Evolutionary conservation across 2,888 invertebrate genomes (phyloP).

Genomic region (Lepeophtheirus nordmannii): DNA sequence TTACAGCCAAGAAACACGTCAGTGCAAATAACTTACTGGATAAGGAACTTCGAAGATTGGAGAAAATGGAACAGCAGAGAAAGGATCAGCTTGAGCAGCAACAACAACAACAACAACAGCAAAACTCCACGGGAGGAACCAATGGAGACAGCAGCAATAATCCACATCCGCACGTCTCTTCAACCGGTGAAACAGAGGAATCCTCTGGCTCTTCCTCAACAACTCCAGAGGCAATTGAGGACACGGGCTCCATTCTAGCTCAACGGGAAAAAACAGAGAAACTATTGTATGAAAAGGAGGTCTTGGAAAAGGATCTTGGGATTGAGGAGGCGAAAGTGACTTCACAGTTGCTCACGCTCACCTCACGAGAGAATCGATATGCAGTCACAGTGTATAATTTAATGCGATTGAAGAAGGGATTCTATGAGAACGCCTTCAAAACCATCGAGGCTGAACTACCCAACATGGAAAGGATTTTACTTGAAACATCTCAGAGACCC

Average conservation of each 20-base stretch:
- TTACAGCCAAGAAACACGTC: not conserved
- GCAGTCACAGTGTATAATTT: constrained; percentile 15
- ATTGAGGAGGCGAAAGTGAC: constrained; percentile 11
- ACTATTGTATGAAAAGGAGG: not conserved
- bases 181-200: not conserved
- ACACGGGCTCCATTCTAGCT: not conserved
- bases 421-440: constrained; percentile 21
- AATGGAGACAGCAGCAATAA: too few species aligned
- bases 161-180: too few species aligned
- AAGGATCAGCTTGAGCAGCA: not conserved
- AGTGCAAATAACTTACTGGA: not conserved
- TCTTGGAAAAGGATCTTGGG: constrained; percentile 9
- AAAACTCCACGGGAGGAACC: not conserved
- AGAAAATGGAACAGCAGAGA: constrained; percentile 3
- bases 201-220: not conserved
- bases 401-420: constrained; percentile 18
- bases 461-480: constrained; percentile 11
- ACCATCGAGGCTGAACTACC: constrained; percentile 17
- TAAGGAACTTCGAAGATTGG: not conserved
- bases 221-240: not conserved
- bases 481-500: constrained; percentile 15
- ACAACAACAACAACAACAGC: not conserved
- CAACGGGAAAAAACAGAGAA: constrained; percentile 12
- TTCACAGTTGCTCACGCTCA: constrained; percentile 3
- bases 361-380: constrained; percentile 22